Conservation (phyloP, 1,140 invertebrate genomes). For the Andrena cerasifolii region DNA sequence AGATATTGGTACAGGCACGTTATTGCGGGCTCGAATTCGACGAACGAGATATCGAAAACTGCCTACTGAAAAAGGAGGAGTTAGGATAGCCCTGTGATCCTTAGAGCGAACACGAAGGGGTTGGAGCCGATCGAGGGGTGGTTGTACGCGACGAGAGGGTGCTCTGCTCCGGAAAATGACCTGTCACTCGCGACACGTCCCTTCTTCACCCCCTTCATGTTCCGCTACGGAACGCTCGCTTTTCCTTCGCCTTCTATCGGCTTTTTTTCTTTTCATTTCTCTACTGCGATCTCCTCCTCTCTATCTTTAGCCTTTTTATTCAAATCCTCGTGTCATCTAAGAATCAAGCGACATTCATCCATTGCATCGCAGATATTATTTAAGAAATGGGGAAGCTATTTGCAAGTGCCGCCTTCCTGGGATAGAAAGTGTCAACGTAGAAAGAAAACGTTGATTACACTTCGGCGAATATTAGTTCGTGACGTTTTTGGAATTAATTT, state of each 20-base stretch:
- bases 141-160: conserved; percentile 70
- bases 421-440: background rate
- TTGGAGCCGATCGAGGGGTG: conserved; percentile 65
- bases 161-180: conserved; percentile 80
- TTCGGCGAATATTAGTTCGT: too few species aligned
- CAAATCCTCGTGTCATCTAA: conserved; percentile 58
- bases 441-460: background rate
- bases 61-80: conserved; percentile 57
- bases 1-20: conserved; percentile 74
- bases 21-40: conserved; percentile 69
- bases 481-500: background rate
- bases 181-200: conserved; percentile 78
- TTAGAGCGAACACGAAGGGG: conserved; percentile 62
- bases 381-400: background rate
- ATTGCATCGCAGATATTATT: conserved; percentile 21
- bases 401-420: rapidly evolving
- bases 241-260: conserved; percentile 64
- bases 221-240: conserved; percentile 61
- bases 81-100: conserved; percentile 60
- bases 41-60: conserved; percentile 73
- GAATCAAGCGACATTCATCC: conserved; percentile 51
- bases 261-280: conserved; percentile 50
- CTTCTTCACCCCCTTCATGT: conserved; percentile 66
- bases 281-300: conserved; percentile 21
- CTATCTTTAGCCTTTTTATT: conserved; percentile 61